Percentiles rank a stretch among this genome's conserved stretches.
Evolutionary conservation across 1,140 invertebrate species (phyloP).

Genomic region (Ooceraea biroi): DNA sequence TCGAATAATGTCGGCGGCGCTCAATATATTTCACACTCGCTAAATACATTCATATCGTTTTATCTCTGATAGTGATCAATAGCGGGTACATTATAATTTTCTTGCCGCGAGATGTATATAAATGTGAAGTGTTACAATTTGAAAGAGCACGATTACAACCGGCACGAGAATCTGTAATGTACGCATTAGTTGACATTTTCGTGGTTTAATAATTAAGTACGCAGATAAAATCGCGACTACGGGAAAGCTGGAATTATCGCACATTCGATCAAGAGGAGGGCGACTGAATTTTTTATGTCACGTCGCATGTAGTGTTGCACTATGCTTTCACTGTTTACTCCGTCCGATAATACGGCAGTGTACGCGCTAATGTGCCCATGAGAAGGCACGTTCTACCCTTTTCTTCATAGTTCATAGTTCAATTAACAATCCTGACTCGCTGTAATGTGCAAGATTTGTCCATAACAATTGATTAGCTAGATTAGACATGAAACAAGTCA

Average conservation of each 20-base stretch:
- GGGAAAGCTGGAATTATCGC: constrained; percentile 43
- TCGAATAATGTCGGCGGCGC: not conserved
- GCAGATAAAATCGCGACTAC: constrained; percentile 22
- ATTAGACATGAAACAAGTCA: not conserved
- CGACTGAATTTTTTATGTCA: constrained; percentile 69
- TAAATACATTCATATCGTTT: not conserved
- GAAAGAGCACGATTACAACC: not conserved
- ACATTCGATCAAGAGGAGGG: constrained; percentile 47
- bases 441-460: not conserved
- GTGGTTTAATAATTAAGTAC: constrained; percentile 53
- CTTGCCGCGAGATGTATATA: constrained; percentile 9
- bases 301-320: constrained; percentile 20
- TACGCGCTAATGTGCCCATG: not conserved
- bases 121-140: not conserved
- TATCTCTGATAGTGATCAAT: constrained; percentile 16
- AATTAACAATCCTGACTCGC: not conserved
- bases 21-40: not conserved
- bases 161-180: constrained; percentile 37
- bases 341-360: not conserved
- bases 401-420: not conserved
- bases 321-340: constrained; percentile 27
- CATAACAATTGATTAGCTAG: not conserved
- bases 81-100: not conserved
- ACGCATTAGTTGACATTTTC: constrained; percentile 21
- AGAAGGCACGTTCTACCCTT: not conserved